Base-by-base conservation (phyloP, 2,113 vertebrate species). In the Raja brachyura region DNA sequence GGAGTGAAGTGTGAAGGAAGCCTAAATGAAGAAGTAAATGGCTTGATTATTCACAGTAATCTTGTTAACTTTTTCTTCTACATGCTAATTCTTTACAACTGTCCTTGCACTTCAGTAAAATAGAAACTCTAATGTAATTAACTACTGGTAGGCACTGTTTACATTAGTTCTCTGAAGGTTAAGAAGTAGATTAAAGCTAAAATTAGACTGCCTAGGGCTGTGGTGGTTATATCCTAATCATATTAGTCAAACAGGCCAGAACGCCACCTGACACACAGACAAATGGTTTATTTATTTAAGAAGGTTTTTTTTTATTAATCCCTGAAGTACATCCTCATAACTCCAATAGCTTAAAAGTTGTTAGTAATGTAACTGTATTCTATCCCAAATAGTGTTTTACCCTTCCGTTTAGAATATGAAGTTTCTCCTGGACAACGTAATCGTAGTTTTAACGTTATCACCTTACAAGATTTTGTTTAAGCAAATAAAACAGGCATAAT, bases 141-240 rank as follows among this genome's bases (percentile, higher is more conserved):
- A 95, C 95, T 94, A 96, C 94, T 94, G 94, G 95, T 95, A 96
- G 95, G 95, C 94, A 95, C 94, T 97, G 96, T 97, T 97, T 97
- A 97, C 85, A 90, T 96, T 96, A 96, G 95, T 96, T 96, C 95
- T 97, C 96, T 95, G 97, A 97, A 96, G 96, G 96, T 97, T 97
- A 97, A 97, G 96, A 96, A 96, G 96, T 95, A 96, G 97, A 97
- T 97, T 97, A 97, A 95, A 95, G 96, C 95, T 96, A 96, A 97
- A 96, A 96, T 96, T 96, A 97, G 95, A 96, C 96, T 97, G 96
- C 96, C 95, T 70, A 94, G 94, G 96, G 96, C 96, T 96, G 95
- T 94, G 93, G 94, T 95, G 95, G 94, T 96, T 96, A 94, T 95
- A 96, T 92, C 90, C 90, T 97, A 97, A 97, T 97, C 96, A 97